Conservation (phyloP, 2,113 vertebrate species). For the Climacteris rufus region DNA sequence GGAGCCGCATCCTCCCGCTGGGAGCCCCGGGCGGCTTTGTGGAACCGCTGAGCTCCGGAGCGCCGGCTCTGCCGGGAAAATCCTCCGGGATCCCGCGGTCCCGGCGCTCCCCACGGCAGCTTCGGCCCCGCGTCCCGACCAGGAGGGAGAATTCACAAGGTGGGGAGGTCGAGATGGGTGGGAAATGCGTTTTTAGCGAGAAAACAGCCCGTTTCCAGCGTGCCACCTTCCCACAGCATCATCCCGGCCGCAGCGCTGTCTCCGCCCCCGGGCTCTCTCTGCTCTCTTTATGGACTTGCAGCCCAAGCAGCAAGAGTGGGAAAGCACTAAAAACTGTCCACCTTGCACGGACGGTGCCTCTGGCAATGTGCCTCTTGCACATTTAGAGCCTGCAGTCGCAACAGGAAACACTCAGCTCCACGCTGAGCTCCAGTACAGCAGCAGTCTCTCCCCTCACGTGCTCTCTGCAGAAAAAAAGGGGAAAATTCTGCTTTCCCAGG, state of each 20-base stretch:
- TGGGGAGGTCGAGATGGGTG: not conserved
- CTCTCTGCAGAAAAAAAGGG: not conserved
- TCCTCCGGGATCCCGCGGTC: not conserved
- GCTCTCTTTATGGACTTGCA: not conserved
- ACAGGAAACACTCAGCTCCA: not conserved
- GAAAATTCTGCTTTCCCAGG: not conserved
- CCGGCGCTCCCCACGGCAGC: fast-evolving
- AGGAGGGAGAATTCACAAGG: not conserved
- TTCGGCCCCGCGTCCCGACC: fast-evolving
- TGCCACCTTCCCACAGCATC: not conserved
- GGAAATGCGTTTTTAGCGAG: fast-evolving
- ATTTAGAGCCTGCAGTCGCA: fast-evolving
- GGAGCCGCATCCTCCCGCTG: constrained; percentile 17
- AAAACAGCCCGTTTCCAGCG: fast-evolving
- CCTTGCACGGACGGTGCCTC: fast-evolving
- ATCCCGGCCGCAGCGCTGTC: fast-evolving
- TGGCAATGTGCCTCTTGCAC: not conserved
- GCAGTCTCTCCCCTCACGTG: fast-evolving
- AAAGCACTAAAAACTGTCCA: not conserved
- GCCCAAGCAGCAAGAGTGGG: not conserved
- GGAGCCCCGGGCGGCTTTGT: not conserved
- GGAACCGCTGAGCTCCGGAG: no score
- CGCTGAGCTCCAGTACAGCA: no score
- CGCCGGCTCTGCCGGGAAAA: constrained; percentile 23
- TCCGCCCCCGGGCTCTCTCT: not conserved